phyloP scores from a whole-genome alignment of 2,888 invertebrate species.

The Dicroscelio sp. region DNA sequence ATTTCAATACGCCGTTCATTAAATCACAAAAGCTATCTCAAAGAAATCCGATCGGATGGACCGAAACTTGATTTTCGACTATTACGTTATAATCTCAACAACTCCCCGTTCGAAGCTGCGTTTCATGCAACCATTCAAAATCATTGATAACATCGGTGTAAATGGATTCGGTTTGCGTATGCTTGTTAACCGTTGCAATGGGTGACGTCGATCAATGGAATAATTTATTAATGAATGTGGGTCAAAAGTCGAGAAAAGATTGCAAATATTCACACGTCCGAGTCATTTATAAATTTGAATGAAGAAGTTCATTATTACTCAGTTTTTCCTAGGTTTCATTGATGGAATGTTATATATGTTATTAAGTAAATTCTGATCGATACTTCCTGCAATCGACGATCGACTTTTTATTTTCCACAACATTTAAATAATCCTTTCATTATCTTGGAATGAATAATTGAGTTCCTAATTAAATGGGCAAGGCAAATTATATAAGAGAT shows the following conservation, averaged over 20 bases:
- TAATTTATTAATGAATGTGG: slow-evolving; percentile 43
- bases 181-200: slow-evolving; percentile 33
- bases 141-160: slow-evolving; percentile 31
- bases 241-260: too few species aligned
- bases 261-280: too few species aligned
- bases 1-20: slow-evolving; percentile 67
- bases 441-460: slow-evolving; percentile 45
- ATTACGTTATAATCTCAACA: slow-evolving; percentile 24
- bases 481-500: slow-evolving; percentile 66
- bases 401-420: slow-evolving; percentile 22
- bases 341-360: too few species aligned
- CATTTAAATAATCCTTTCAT: slow-evolving; percentile 28
- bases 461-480: slow-evolving; percentile 56
- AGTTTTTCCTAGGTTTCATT: too few species aligned
- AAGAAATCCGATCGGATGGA: slow-evolving; percentile 26
- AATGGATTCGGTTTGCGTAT: neutral
- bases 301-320: too few species aligned
- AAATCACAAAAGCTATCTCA: slow-evolving; percentile 35
- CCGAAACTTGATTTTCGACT: slow-evolving; percentile 41
- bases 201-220: neutral
- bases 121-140: slow-evolving; percentile 6
- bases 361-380: too few species aligned
- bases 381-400: too few species aligned
- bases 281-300: too few species aligned
- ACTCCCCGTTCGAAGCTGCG: too few species aligned